Evolutionary conservation across 2,113 vertebrate genomes (phyloP).

Genomic region (Carlito syrichta): DNA sequence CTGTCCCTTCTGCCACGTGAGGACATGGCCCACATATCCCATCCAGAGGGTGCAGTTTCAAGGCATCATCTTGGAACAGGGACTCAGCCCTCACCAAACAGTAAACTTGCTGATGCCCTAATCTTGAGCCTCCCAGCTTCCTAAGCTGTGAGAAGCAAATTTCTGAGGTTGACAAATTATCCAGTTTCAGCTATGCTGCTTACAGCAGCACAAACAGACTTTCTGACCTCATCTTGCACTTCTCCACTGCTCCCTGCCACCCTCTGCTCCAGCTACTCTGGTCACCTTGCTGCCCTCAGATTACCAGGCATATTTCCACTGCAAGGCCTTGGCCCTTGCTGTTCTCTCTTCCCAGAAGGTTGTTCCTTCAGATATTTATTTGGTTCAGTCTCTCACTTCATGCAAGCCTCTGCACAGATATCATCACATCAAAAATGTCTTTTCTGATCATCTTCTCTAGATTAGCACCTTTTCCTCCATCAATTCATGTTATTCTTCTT

Average conservation of each 20-base stretch:
- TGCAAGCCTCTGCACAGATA: neutral
- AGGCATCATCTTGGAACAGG: neutral
- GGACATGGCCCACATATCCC: neutral
- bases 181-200: neutral
- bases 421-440: neutral
- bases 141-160: neutral
- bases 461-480: neutral
- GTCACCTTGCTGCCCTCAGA: neutral
- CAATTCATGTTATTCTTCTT: neutral
- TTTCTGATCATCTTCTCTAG: neutral
- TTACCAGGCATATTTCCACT: neutral
- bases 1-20: neutral
- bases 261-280: neutral
- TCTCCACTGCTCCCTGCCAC: rapidly evolving
- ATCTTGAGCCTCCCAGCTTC: neutral
- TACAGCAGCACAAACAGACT: neutral
- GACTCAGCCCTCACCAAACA: neutral
- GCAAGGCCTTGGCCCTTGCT: neutral
- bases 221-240: neutral
- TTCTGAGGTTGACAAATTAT: neutral
- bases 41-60: neutral
- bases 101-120: neutral
- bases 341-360: neutral
- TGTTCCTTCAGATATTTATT: neutral
- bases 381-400: neutral